These are phyloP conservation scores for Trachelus stipa DNA, from an alignment of 2,888 invertebrate species.

Conservation along the genomic window DNA sequence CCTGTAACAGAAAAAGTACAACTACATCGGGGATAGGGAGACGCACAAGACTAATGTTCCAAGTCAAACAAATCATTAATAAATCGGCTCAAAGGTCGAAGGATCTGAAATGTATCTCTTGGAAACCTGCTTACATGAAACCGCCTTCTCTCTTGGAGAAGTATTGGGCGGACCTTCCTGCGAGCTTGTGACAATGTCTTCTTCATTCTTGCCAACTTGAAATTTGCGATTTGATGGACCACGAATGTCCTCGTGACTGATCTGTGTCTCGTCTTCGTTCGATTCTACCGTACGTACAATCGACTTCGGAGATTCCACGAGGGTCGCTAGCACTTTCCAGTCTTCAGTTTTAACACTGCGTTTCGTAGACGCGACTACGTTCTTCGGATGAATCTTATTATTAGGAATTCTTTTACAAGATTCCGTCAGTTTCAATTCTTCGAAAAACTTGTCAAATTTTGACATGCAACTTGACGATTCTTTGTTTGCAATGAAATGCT, in stretches of 20 bases:
- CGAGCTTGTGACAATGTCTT: not conserved
- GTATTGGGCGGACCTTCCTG: not conserved
- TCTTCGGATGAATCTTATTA: not conserved
- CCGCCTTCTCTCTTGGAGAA: not conserved
- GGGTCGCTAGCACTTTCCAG: not conserved
- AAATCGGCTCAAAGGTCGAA: not conserved
- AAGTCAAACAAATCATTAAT: not conserved
- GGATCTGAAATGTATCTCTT: not conserved
- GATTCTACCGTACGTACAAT: not conserved
- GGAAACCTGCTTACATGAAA: not conserved
- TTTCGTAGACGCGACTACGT: not conserved
- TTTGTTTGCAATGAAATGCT: not conserved
- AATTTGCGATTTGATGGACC: not conserved
- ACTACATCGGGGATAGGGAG: not conserved
- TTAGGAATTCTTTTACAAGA: not conserved
- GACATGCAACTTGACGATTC: not conserved
- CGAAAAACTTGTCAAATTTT: not conserved
- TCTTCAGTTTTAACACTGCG: not conserved
- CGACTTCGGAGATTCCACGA: not conserved
- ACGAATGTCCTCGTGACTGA: not conserved
- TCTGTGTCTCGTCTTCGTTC: not conserved
- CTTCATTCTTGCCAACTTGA: not conserved
- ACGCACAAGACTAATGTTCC: not conserved
- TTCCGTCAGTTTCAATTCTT: not conserved
- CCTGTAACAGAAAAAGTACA: constrained; percentile 2